Conservation (phyloP, 2,888 invertebrate species). For the Ophonus ardosiacus region DNA sequence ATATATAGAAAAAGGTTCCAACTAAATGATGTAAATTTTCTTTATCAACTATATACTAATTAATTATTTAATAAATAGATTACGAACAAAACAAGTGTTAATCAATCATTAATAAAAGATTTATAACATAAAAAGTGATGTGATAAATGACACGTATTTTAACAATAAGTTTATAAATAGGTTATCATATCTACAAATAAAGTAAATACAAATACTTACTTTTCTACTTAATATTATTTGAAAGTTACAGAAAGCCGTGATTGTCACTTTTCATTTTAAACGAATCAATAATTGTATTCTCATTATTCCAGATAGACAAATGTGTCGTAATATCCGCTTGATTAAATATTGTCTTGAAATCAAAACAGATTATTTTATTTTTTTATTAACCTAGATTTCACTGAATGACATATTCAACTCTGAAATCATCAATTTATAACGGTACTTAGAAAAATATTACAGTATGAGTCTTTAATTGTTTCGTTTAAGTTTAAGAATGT, state of each 20-base stretch:
- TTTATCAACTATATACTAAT: not conserved
- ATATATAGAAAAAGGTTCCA: no score
- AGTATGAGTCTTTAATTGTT: not conserved
- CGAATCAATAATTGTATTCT: not conserved
- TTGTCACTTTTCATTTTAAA: not conserved
- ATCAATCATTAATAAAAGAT: constrained; percentile 4
- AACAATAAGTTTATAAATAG: not conserved
- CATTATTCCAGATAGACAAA: not conserved
- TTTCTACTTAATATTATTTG: not conserved
- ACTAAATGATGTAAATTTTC: no score
- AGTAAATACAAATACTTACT: constrained; percentile 1
- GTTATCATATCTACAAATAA: not conserved
- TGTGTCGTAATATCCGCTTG: constrained; percentile 10
- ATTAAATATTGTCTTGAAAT: constrained; percentile 19
- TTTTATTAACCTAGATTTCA: constrained; percentile 16
- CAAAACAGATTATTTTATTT: constrained; percentile 25
- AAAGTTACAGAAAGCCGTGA: not conserved
- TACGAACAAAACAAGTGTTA: not conserved
- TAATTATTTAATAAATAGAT: not conserved
- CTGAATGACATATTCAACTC: not conserved
- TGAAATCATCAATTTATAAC: constrained; percentile 3
- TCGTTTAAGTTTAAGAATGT: no score
- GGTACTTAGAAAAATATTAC: not conserved
- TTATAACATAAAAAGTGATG: not conserved
- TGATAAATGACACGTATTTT: not conserved